These are phyloP conservation scores for Puffinus mauretanicus DNA, from an alignment of 2,113 vertebrate species.

Conservation along the genomic window DNA sequence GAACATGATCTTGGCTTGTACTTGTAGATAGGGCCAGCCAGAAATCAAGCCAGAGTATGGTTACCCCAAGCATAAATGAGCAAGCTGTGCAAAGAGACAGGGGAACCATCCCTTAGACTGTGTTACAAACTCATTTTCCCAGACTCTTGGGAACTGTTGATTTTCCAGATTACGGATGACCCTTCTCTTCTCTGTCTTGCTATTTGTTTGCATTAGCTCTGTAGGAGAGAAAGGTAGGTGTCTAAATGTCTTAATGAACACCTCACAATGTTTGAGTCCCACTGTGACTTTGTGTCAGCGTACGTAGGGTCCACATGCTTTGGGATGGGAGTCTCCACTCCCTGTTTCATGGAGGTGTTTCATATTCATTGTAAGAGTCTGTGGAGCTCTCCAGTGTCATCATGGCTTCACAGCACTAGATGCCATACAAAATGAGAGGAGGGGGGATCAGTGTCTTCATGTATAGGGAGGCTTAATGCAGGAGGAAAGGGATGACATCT, in stretches of 20 bases:
- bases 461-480: not conserved
- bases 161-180: not conserved
- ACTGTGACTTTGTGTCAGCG: not conserved
- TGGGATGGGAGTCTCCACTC: too few relatives aligned
- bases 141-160: not conserved
- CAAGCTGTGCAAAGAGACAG: not conserved
- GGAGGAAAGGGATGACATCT: too few relatives aligned
- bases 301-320: accelerated
- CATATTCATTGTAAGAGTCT: not conserved
- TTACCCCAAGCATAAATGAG: not conserved
- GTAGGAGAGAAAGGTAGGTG: not conserved
- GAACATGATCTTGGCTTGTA: not conserved
- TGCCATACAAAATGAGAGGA: not conserved
- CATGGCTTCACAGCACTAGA: not conserved
- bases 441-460: not conserved
- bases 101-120: not conserved
- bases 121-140: not conserved
- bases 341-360: not conserved
- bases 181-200: not conserved
- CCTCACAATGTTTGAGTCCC: not conserved
- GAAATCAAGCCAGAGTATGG: not conserved
- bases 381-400: not conserved
- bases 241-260: not conserved
- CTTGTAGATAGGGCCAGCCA: not conserved
- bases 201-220: not conserved